Base-by-base conservation (phyloP, 1,140 invertebrate genomes). In the Sycophila sp. region DNA sequence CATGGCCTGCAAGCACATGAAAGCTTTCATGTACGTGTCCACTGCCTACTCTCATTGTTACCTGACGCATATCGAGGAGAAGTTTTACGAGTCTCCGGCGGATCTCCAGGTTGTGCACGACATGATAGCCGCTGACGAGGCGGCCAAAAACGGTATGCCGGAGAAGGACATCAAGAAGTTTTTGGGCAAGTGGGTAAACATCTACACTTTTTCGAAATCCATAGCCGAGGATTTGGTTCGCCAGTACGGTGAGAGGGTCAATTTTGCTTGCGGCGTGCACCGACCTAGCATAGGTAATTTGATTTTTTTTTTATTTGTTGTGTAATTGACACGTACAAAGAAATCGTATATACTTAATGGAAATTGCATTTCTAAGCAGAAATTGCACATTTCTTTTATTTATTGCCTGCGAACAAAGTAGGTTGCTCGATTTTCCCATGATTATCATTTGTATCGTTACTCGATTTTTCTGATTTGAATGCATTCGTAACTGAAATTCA, bases 151-250 rank as follows among this genome's bases (percentile, higher is more conserved):
- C 26, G 80, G 79, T 17, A 32, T 83, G 2, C 51, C 73, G 78
- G 60, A 84, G 74, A 69, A 81, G 75, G 76, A 74, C 79, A 17
- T 84, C 75, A 19, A 82, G 77, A 66, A 76, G 75, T 40, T 81
- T 83, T 69, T 89, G 60, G 86, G 86, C n/a, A 78, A 87, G 24
- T 88, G 87, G 84, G 86, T 88, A 4, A 91, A 91, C 68, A 87
- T 86, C 0, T 90, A 91, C 65, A 85, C 84, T 1, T 90, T 89
- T 81, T 88, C 88, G 8, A 91, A 91, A 81, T 84, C 88, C 5
- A 81, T 88, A 34, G 88, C 90, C 4, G 90, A 91, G 80, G 84
- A 88, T 75, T 73, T 90, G n/a, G 83, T 91, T 5, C 81, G 85
- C 74, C 80, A 87, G 59, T 83, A 84, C 28, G 83, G 81, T 17